These are phyloP conservation scores for Oxystoma pomonae DNA, from an alignment of 2,888 invertebrate genomes.

Conservation along the genomic window DNA sequence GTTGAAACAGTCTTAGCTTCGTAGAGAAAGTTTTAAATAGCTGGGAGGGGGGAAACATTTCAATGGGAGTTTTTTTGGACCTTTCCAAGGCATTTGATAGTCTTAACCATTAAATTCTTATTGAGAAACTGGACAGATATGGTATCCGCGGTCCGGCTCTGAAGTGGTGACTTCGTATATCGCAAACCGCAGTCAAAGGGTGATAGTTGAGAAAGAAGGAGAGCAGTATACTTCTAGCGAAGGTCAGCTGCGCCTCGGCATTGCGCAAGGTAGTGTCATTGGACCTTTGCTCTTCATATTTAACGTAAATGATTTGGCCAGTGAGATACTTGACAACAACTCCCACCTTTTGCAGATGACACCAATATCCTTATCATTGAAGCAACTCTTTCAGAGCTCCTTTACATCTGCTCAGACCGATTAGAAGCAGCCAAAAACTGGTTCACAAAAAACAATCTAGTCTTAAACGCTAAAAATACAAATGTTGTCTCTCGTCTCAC, in stretches of 20 bases:
- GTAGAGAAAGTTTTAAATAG: neutral
- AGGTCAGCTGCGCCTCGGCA: neutral
- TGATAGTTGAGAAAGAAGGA: neutral
- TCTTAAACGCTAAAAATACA: neutral
- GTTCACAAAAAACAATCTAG: neutral
- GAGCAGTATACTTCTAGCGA: neutral
- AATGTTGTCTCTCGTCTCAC: neutral
- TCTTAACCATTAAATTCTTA: neutral
- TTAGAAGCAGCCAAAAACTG: neutral
- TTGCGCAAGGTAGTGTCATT: neutral
- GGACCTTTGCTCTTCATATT: neutral
- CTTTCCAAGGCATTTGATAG: slow-evolving; percentile 10
- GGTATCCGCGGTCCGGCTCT: slow-evolving; percentile 1
- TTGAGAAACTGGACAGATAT: slow-evolving; percentile 3
- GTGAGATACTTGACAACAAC: neutral
- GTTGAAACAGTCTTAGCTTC: neutral
- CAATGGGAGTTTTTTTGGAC: slow-evolving; percentile 8
- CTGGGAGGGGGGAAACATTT: neutral
- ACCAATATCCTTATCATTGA: neutral
- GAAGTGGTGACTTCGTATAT: neutral
- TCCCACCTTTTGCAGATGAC: neutral
- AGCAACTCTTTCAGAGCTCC: neutral
- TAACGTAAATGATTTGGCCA: neutral
- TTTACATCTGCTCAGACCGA: neutral
- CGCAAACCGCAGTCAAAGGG: neutral